Percentiles rank a stretch among this genome's conserved stretches.
Conservation (phyloP, 2,888 invertebrate species). For the Aporophyla lueneburgensis region DNA sequence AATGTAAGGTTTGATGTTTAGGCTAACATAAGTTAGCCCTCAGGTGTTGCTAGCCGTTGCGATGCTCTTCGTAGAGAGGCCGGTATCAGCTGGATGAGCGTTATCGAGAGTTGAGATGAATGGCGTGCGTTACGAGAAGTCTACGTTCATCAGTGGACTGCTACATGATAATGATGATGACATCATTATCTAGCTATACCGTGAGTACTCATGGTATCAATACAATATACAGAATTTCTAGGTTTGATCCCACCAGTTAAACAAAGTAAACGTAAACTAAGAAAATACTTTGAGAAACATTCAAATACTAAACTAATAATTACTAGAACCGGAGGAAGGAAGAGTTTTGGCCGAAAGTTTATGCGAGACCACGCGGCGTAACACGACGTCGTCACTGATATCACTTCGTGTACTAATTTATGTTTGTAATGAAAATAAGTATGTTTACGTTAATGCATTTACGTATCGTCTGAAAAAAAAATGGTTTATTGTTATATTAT, state of each 20-base stretch:
- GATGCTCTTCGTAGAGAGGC: neutral
- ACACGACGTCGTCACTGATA: neutral
- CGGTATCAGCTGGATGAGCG: neutral
- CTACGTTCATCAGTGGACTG: neutral
- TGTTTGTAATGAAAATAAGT: too few species aligned
- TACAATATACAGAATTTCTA: neutral
- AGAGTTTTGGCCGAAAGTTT: neutral
- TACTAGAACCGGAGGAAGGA: neutral
- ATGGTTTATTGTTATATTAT: neutral
- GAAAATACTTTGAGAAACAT: neutral
- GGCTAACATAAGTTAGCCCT: neutral
- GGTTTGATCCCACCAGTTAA: neutral
- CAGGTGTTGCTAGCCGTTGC: neutral
- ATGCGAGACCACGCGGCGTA: neutral
- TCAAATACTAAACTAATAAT: neutral
- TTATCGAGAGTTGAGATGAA: neutral
- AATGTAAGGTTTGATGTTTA: neutral
- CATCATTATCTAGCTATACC: too few species aligned
- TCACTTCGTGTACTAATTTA: neutral
- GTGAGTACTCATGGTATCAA: neutral
- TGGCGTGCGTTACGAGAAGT: neutral
- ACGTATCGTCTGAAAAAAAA: neutral
- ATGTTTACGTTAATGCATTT: too few species aligned
- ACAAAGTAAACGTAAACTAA: too few species aligned
- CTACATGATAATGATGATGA: neutral